Evolutionary conservation across 2,888 invertebrate species (phyloP).

Genomic region (Amphipyra tragopoginis): DNA sequence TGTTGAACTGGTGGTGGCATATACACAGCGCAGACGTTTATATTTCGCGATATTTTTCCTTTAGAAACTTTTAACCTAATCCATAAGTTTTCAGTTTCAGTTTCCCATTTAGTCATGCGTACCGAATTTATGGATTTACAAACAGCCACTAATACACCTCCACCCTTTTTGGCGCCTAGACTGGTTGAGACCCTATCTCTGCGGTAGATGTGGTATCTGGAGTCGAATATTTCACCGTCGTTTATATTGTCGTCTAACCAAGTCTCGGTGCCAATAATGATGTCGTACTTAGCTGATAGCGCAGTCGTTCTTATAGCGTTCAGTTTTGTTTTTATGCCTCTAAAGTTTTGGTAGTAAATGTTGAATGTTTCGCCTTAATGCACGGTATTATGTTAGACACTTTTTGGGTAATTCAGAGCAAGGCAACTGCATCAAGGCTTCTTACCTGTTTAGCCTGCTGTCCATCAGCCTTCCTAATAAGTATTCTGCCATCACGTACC

Average conservation of each 20-base stretch:
- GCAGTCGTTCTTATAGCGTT: not conserved
- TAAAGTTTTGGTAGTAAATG: too few relatives aligned
- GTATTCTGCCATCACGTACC: constrained; percentile 1
- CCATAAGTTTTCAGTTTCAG: constrained; percentile 6
- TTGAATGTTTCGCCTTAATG: not conserved
- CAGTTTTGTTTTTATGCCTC: constrained; percentile 5
- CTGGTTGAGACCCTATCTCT: not conserved
- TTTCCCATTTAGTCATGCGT: constrained; percentile 1
- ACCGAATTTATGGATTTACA: constrained; percentile 1
- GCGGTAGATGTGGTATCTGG: not conserved
- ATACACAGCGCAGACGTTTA: constrained; percentile 8
- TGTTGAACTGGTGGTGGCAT: constrained; percentile 7
- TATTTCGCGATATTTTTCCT: too few relatives aligned
- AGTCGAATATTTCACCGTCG: not conserved
- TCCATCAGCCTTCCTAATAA: not conserved
- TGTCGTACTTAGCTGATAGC: not conserved
- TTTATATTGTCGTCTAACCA: constrained; percentile 1
- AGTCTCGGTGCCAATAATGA: not conserved
- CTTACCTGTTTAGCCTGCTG: not conserved
- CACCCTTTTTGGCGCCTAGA: not conserved
- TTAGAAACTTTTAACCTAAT: not conserved
- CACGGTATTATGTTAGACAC: constrained; percentile 1
- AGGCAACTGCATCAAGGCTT: not conserved
- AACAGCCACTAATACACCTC: constrained; percentile 12
- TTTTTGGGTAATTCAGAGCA: not conserved